These are phyloP conservation scores for Centropus bengalensis DNA, from an alignment of 2,113 vertebrate species.

Conservation along the genomic window DNA sequence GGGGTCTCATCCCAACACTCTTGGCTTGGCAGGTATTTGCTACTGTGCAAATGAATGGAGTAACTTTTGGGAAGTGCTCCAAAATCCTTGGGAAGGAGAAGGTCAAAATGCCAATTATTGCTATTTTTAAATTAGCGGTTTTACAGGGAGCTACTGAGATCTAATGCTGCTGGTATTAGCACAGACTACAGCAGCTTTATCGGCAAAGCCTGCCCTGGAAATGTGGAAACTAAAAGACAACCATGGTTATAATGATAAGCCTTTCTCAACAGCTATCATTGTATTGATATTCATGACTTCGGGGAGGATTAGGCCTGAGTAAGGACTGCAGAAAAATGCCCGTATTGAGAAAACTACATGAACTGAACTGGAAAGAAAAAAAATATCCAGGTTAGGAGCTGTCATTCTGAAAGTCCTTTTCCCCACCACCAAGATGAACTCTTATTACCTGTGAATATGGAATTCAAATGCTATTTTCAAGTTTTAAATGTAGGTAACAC, in stretches of 20 bases:
- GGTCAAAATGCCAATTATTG: neutral
- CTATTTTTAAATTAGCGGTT: neutral
- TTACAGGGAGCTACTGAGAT: neutral
- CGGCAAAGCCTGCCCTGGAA: neutral
- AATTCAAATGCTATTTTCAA: conserved; percentile 78
- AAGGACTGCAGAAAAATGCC: neutral
- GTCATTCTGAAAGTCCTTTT: conserved; percentile 73
- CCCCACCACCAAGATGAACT: conserved; percentile 66
- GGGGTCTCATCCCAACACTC: neutral
- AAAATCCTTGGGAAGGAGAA: neutral
- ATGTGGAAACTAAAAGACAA: neutral
- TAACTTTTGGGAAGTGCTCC: neutral
- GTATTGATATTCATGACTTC: neutral
- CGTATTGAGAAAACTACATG: neutral
- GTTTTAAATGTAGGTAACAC: conserved; percentile 75
- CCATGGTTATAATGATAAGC: neutral
- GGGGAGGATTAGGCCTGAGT: neutral
- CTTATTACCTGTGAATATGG: conserved; percentile 74
- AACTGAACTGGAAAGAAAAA: conserved; percentile 15
- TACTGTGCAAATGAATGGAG: neutral
- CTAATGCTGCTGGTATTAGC: neutral
- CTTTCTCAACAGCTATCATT: neutral
- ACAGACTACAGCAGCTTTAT: neutral
- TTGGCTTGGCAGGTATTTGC: neutral
- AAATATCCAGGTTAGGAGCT: conserved; percentile 29